Base-by-base conservation (phyloP, 1,140 invertebrate genomes). In the Neuroterus valhalla region DNA sequence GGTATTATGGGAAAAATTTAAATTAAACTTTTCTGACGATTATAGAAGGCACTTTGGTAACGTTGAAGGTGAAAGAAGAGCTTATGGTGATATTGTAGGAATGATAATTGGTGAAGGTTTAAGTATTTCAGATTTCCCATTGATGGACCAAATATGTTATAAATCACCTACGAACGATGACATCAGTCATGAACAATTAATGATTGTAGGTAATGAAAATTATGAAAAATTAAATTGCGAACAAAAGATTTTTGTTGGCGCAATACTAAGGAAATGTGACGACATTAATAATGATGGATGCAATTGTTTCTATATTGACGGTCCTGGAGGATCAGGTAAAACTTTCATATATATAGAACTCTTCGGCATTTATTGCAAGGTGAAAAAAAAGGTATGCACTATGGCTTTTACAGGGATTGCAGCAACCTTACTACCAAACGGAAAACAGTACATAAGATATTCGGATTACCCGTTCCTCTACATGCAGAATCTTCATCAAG, bases 351-450 rank as follows among this genome's bases (percentile, higher is more conserved):
- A 12, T 55, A 79, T 17, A 69, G 68, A 31, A 68, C 67, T 14
- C 52, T 79, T 19, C 66, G 31, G 14, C 19, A 75, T 55, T 66
- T 72, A 17, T 46, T 82, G 10, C 48, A 71, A 48, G 21, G 44
- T 26, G 14, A 77, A 70, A 19, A 62, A 48, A 48, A 68, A 69
- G 38, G 76, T 81, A 17, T 66, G 62, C 38, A 15, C 62, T 12
- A 66, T 68, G 67, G 66, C 78, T 0, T 74, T 66, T 75, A 70
- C 75, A 12, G 79, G 79, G n/a, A 82, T 81, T n/a, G 81, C 80
- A 23, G 76, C 80, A 3, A 78, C 75, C 55, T 70, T 75, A 70
- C 68, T 79, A 42, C 79, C 73, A 48, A 76, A 78, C 68, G 77
- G 74, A 48, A 68, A 68, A 81, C 79, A 23, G 44, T 74, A 15